phyloP scores from a whole-genome alignment of 2,113 vertebrate genomes.

The Amia ocellicauda region DNA sequence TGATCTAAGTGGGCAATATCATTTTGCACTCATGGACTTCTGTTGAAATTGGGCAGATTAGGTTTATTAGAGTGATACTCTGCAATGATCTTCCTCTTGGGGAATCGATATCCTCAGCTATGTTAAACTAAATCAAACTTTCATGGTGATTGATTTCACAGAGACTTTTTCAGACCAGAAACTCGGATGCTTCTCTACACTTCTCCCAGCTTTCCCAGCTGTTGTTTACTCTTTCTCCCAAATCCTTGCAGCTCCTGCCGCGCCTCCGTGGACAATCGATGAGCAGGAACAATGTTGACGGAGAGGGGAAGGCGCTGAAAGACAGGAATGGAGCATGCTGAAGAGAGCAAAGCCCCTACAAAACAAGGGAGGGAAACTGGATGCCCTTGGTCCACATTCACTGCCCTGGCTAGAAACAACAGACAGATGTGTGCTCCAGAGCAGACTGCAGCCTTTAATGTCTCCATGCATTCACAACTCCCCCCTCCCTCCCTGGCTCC shows the following conservation, averaged over 20 bases:
- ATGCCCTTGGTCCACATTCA: slow-evolving; percentile 25
- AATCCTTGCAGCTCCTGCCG: slow-evolving; percentile 15
- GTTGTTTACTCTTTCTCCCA: slow-evolving; percentile 34
- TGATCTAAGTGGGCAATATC: no score
- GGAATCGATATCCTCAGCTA: no score
- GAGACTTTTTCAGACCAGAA: no score
- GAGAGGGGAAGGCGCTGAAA: slow-evolving; percentile 9
- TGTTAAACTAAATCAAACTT: no score
- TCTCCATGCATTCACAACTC: slow-evolving; percentile 29
- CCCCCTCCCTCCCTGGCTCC: slow-evolving; percentile 29
- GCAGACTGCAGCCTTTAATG: slow-evolving; percentile 1
- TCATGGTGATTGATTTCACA: no score
- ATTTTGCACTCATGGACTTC: no score
- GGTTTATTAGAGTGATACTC: no score
- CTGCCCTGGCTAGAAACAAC: slow-evolving; percentile 2
- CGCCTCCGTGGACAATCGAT: slow-evolving; percentile 30
- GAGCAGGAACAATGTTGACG: neutral
- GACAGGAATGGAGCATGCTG: neutral
- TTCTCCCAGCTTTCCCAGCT: slow-evolving; percentile 38
- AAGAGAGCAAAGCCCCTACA: slow-evolving; percentile 16
- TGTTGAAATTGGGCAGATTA: no score
- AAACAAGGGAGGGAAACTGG: slow-evolving; percentile 13
- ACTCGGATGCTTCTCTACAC: no score
- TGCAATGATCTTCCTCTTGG: no score
- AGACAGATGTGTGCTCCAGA: slow-evolving; percentile 33